A percentile compares a stretch with the other conserved stretches of the same genome.
phyloP scores from a whole-genome alignment of 2,797 vertebrate species.

The Orientallactaga sibirica region DNA sequence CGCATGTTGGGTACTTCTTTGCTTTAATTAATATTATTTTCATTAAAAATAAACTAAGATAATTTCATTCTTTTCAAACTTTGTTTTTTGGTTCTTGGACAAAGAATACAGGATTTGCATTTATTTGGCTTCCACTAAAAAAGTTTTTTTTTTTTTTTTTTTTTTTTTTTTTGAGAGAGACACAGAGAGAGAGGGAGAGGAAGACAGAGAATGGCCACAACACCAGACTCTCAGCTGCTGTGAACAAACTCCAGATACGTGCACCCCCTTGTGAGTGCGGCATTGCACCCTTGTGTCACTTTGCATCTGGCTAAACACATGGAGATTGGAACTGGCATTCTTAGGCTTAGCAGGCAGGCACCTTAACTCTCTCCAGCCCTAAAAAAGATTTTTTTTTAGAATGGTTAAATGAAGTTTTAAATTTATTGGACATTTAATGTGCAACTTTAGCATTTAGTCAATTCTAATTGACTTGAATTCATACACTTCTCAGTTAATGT shows the following conservation, averaged over 20 bases:
- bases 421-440: conserved; percentile 58
- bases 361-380: too few relatives aligned
- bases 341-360: too few relatives aligned
- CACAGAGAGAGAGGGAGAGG: too few relatives aligned
- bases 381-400: not conserved
- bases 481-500: conserved; percentile 42
- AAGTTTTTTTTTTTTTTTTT: not conserved
- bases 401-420: conserved; percentile 46
- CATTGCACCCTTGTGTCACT: too few relatives aligned
- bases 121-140: conserved; percentile 36
- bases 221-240: too few relatives aligned
- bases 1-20: conserved; percentile 37
- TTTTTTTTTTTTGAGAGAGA: too few relatives aligned
- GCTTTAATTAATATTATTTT: conserved; percentile 10
- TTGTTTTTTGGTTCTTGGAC: conserved; percentile 15
- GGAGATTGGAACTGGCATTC: too few relatives aligned
- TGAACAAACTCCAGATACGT: too few relatives aligned
- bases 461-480: conserved; percentile 55
- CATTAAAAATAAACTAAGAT: conserved; percentile 29
- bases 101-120: conserved; percentile 40
- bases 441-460: conserved; percentile 46
- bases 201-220: too few relatives aligned
- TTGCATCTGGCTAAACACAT: too few relatives aligned
- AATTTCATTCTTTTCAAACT: not conserved
- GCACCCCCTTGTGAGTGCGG: too few relatives aligned